phyloP scores from a whole-genome alignment of 2,888 invertebrate species.

The Andrena bucephala region DNA sequence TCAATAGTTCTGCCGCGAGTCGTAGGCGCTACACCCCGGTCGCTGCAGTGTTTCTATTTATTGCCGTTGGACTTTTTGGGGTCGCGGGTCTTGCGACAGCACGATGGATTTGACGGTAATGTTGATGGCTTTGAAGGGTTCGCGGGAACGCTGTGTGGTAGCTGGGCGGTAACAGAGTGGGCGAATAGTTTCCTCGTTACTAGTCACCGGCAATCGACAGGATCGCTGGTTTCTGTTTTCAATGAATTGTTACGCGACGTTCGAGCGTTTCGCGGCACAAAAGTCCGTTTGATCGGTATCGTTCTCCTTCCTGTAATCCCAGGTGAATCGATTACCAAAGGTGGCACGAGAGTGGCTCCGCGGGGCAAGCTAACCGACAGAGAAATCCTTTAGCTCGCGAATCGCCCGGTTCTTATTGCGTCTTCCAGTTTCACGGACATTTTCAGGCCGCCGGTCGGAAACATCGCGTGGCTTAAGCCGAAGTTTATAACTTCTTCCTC shows the following conservation, averaged over 20 bases:
- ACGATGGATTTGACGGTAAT: slow-evolving; percentile 18
- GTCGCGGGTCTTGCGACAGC: slow-evolving; percentile 7
- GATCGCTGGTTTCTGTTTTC: no score
- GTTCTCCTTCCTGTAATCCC: neutral
- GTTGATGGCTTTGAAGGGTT: neutral
- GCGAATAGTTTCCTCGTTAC: neutral
- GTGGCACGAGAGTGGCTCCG: neutral
- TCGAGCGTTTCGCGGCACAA: no score
- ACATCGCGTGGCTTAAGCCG: slow-evolving; percentile 51
- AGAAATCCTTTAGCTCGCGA: neutral
- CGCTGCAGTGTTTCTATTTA: slow-evolving; percentile 31
- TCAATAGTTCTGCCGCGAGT: slow-evolving; percentile 23
- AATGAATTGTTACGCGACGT: no score
- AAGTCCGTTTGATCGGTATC: neutral
- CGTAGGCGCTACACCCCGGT: neutral
- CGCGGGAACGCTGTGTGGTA: neutral
- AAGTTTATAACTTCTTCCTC: slow-evolving; percentile 51
- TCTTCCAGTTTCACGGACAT: slow-evolving; percentile 15
- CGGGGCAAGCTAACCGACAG: neutral
- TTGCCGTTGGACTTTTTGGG: slow-evolving; percentile 25
- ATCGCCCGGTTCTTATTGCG: slow-evolving; percentile 4
- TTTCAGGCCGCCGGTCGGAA: slow-evolving; percentile 42
- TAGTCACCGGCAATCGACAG: neutral
- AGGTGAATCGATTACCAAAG: neutral
- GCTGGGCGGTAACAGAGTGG: neutral